phyloP scores from a whole-genome alignment of 2,888 invertebrate genomes.

The Allygus modestus region DNA sequence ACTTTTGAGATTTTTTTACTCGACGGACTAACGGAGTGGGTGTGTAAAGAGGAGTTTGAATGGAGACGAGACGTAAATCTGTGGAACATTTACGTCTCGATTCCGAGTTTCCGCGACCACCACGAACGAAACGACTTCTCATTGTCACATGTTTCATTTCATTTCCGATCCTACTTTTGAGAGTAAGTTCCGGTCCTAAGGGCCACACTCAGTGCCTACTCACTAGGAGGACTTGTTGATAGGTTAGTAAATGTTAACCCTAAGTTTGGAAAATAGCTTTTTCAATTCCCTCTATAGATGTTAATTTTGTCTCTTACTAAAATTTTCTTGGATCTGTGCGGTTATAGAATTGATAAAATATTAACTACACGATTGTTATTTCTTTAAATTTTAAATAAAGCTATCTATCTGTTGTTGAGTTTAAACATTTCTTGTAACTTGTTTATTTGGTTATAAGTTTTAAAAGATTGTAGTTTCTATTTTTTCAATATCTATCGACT shows the following conservation, averaged over 20 bases:
- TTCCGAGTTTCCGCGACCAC: background rate
- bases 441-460: background rate
- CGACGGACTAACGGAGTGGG: constrained; percentile 20
- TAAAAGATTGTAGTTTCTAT: constrained; percentile 44
- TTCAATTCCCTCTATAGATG: constrained; percentile 24
- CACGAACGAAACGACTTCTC: constrained; percentile 42
- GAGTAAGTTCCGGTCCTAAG: constrained; percentile 49
- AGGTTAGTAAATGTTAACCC: constrained; percentile 53
- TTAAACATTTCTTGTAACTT: background rate
- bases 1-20: constrained; percentile 32
- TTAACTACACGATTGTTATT: constrained; percentile 7
- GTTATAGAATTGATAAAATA: constrained; percentile 54
- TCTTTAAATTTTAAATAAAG: background rate
- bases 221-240: constrained; percentile 42
- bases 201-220: constrained; percentile 44
- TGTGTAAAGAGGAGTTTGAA: constrained; percentile 44
- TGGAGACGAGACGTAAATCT: constrained; percentile 26
- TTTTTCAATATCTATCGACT: constrained; percentile 45
- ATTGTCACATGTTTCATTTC: constrained; percentile 17
- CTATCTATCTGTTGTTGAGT: background rate
- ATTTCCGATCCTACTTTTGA: constrained; percentile 55
- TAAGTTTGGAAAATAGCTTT: constrained; percentile 46
- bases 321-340: constrained; percentile 44
- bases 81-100: constrained; percentile 50
- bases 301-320: constrained; percentile 35